Evolutionary conservation across 1,140 invertebrate species (phyloP).

Genomic region (Drosophila lowei): DNA sequence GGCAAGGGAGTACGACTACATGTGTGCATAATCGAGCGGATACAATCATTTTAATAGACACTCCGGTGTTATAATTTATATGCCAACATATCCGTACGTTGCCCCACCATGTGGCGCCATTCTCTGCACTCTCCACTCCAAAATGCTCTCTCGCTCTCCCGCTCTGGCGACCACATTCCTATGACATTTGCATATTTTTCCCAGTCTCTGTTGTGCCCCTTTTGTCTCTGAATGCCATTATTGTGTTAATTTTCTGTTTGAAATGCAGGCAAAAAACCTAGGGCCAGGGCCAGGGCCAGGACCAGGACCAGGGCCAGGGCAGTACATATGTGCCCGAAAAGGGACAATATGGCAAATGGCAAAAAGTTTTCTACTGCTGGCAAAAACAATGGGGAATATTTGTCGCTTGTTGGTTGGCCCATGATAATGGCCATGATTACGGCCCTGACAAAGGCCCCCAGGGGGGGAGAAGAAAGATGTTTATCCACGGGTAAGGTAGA

Average conservation of each 20-base stretch:
- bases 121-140: neutral
- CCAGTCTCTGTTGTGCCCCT: neutral
- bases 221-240: conserved; percentile 60
- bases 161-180: conserved; percentile 8
- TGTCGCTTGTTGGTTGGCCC: conserved; percentile 60
- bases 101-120: neutral
- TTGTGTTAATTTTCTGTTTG: conserved; percentile 78
- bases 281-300: neutral
- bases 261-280: conserved; percentile 14
- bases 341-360: conserved; percentile 67
- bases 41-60: conserved; percentile 83
- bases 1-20: conserved; percentile 11
- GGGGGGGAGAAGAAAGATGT: too few relatives aligned
- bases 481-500: too few relatives aligned
- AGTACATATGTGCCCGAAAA: conserved; percentile 10
- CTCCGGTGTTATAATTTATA: conserved; percentile 82
- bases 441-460: neutral
- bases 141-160: neutral
- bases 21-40: conserved; percentile 82
- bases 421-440: conserved; percentile 25
- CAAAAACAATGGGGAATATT: conserved; percentile 74
- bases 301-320: neutral
- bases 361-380: conserved; percentile 68
- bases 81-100: conserved; percentile 65
- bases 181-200: conserved; percentile 71